These are phyloP conservation scores for Halichoeres trimaculatus DNA, from an alignment of 2,113 vertebrate genomes.

Conservation along the genomic window DNA sequence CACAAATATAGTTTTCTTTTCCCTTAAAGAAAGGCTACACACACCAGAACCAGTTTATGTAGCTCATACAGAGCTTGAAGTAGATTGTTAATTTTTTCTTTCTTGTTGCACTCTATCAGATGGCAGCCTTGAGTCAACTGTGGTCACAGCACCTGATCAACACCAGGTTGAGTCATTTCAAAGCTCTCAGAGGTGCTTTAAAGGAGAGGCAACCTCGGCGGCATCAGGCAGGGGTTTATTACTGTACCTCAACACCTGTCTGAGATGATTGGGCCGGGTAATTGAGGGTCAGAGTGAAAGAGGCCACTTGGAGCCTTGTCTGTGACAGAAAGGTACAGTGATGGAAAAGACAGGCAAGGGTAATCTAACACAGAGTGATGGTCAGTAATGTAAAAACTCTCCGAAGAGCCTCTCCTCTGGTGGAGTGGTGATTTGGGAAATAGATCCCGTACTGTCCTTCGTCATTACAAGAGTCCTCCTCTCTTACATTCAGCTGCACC, in stretches of 20 bases:
- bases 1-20: not conserved
- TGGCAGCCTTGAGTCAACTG: conserved; percentile 61
- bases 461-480: conserved; percentile 51
- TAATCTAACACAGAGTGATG: conserved; percentile 66
- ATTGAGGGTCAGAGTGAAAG: conserved; percentile 77
- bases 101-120: conserved; percentile 40
- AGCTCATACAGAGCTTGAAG: conserved; percentile 21
- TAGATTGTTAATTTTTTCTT: conserved; percentile 11
- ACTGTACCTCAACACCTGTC: conserved; percentile 77
- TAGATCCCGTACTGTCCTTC: conserved; percentile 42
- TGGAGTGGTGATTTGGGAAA: conserved; percentile 64
- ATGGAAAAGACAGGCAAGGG: conserved; percentile 54
- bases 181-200: conserved; percentile 63
- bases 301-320: conserved; percentile 61
- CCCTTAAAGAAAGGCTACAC: too few species aligned
- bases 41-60: conserved; percentile 15
- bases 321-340: conserved; percentile 65
- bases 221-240: conserved; percentile 68
- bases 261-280: conserved; percentile 75
- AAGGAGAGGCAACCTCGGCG: conserved; percentile 56
- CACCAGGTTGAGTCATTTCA: conserved; percentile 60
- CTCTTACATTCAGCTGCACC: conserved; percentile 41
- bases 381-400: conserved; percentile 71
- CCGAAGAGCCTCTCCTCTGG: conserved; percentile 49
- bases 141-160: conserved; percentile 67